Evolutionary conservation across 2,888 invertebrate species (phyloP).

Genomic region (Mallateleia sp.): DNA sequence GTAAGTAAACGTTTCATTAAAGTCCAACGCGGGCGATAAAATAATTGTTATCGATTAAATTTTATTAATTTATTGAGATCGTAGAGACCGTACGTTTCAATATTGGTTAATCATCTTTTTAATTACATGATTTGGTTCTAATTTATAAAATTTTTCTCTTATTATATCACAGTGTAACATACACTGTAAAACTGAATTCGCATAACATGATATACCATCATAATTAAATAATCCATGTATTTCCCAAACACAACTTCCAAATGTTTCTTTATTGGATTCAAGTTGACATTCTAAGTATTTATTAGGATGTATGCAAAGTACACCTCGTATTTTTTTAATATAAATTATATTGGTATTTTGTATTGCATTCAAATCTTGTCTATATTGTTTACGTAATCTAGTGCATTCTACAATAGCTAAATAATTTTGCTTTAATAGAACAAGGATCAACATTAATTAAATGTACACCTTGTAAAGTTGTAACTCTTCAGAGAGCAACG

Average conservation of each 20-base stretch:
- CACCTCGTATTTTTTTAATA: neutral
- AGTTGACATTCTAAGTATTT: slow-evolving; percentile 1
- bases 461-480: slow-evolving; percentile 7
- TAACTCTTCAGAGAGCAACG: slow-evolving; percentile 22
- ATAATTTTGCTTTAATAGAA: slow-evolving; percentile 13
- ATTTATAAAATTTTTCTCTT: too few species aligned
- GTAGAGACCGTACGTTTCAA: too few species aligned
- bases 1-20: too few species aligned
- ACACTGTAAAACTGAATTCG: slow-evolving; percentile 34
- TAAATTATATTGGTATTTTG: neutral
- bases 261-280: neutral
- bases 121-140: slow-evolving; percentile 11
- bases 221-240: slow-evolving; percentile 14
- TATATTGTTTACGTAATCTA: slow-evolving; percentile 10
- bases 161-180: slow-evolving; percentile 9
- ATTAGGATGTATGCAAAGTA: slow-evolving; percentile 14
- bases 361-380: slow-evolving; percentile 14
- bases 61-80: too few species aligned
- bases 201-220: slow-evolving; percentile 42
- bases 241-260: neutral
- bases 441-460: slow-evolving; percentile 29
- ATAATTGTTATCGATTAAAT: too few species aligned
- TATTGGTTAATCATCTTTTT: slow-evolving; percentile 8
- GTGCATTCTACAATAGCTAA: slow-evolving; percentile 30
- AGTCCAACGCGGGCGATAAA: too few species aligned